phyloP scores from a whole-genome alignment of 1,140 invertebrate species.

The Pseudomyrmex cubaensis region DNA sequence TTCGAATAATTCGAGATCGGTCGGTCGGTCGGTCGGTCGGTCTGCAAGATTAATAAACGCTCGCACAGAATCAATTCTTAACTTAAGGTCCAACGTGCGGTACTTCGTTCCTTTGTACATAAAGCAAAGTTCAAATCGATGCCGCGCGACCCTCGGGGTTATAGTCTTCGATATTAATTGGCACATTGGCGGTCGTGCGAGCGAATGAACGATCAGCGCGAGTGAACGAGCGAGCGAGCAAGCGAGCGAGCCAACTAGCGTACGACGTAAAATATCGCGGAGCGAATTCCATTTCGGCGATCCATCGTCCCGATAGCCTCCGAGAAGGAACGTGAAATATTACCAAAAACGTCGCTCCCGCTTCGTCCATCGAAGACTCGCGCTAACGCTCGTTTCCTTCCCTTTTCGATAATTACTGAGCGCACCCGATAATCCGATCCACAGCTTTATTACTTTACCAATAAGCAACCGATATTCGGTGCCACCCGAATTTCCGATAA shows the following conservation, averaged over 20 bases:
- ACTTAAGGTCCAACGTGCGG: slow-evolving; percentile 22
- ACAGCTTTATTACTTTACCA: slow-evolving; percentile 58
- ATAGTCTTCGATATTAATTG: slow-evolving; percentile 56
- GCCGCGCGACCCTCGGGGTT: slow-evolving; percentile 43
- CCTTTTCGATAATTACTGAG: slow-evolving; percentile 47
- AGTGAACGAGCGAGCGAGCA: slow-evolving; percentile 12
- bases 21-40: neutral
- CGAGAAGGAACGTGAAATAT: slow-evolving; percentile 41
- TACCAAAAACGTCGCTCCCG: slow-evolving; percentile 44
- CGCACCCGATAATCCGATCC: slow-evolving; percentile 51
- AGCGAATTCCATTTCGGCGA: slow-evolving; percentile 67
- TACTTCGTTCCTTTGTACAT: slow-evolving; percentile 34
- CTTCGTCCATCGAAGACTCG: neutral
- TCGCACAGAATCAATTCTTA: slow-evolving; percentile 41
- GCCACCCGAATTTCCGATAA: slow-evolving; percentile 55
- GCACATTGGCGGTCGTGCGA: slow-evolving; percentile 34
- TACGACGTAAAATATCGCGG: slow-evolving; percentile 49
- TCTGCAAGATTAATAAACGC: slow-evolving; percentile 65
- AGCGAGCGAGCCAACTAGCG: neutral
- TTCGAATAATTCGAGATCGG: neutral
- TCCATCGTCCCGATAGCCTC: slow-evolving; percentile 43
- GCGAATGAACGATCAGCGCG: slow-evolving; percentile 27
- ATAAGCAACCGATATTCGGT: slow-evolving; percentile 59
- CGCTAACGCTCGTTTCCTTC: slow-evolving; percentile 7
- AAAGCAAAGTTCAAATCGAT: slow-evolving; percentile 47